Evolutionary conservation across 2,113 vertebrate genomes (phyloP).

Genomic region (Oreochromis spilurus): DNA sequence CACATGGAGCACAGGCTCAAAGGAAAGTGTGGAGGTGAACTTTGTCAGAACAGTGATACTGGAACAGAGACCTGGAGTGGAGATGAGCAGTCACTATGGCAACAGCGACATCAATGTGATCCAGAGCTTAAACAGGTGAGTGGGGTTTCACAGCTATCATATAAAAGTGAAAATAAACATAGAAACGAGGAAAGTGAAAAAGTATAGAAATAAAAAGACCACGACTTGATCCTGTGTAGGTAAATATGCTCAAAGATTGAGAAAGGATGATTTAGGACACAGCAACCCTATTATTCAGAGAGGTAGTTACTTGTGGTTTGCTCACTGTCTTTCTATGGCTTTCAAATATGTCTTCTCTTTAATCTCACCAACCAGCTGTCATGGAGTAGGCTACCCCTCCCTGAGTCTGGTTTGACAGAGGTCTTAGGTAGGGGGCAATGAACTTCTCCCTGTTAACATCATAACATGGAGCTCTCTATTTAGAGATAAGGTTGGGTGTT

Average conservation of each 20-base stretch:
- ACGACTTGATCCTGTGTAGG: background rate
- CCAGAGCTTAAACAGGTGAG: slow-evolving; percentile 79
- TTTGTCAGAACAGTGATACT: background rate
- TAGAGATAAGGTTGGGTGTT: background rate
- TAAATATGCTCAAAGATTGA: background rate
- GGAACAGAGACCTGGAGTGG: background rate
- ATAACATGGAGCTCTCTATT: background rate
- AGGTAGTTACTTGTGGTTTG: background rate
- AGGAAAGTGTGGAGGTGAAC: background rate
- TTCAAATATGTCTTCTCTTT: background rate
- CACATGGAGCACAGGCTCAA: slow-evolving; percentile 81
- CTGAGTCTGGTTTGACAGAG: background rate
- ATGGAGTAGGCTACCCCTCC: background rate
- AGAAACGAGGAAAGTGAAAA: background rate
- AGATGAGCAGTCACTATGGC: slow-evolving; percentile 69
- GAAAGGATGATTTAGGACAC: background rate
- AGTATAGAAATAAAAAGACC: background rate
- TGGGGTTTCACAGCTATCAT: background rate
- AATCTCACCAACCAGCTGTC: background rate
- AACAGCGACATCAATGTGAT: slow-evolving; percentile 68
- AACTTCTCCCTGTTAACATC: background rate
- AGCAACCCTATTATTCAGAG: background rate
- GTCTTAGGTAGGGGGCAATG: background rate
- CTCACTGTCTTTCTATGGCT: background rate
- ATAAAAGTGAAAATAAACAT: background rate